A percentile compares a stretch with the other conserved stretches of the same genome.
These are phyloP conservation scores for Drosophila carrolli DNA, from an alignment of 1,140 invertebrate species.

Conservation along the genomic window DNA sequence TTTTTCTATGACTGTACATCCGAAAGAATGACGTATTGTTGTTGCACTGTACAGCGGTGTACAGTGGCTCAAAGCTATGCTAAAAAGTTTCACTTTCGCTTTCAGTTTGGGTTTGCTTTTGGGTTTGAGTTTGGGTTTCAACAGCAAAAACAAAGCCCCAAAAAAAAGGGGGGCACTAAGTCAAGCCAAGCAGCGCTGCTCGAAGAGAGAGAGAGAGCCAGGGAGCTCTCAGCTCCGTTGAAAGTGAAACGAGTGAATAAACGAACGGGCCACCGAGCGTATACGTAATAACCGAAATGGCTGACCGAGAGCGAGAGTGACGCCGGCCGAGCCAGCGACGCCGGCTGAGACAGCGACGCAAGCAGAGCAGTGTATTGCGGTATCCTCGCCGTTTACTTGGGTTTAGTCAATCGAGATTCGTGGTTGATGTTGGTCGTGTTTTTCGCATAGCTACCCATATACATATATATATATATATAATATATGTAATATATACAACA, in stretches of 20 bases:
- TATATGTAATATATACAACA: conserved; percentile 5
- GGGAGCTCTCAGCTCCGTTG: conserved; percentile 34
- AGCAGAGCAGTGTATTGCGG: conserved; percentile 73
- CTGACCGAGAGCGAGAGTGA: conserved; percentile 72
- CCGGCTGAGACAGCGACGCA: conserved; percentile 27
- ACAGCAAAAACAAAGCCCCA: conserved; percentile 46
- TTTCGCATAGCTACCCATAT: conserved; percentile 70
- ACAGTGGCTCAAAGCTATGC: conserved; percentile 69
- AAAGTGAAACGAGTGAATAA: conserved; percentile 64
- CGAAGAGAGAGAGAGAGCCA: conserved; percentile 20
- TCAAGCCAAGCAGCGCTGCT: conserved; percentile 66
- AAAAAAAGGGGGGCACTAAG: conserved; percentile 75
- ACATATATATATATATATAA: conserved; percentile 25
- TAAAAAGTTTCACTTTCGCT: conserved; percentile 83
- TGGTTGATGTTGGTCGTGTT: conserved; percentile 85
- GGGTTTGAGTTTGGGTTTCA: conserved; percentile 63
- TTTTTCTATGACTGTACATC: conserved; percentile 12
- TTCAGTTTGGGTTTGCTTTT: conserved; percentile 46
- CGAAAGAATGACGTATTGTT: conserved; percentile 51
- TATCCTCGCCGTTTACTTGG: conserved; percentile 84
- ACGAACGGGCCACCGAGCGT: conserved; percentile 42
- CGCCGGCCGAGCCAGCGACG: conserved; percentile 12
- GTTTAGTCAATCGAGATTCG: conserved; percentile 85
- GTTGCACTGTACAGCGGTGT: conserved; percentile 34
- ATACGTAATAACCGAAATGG: conserved; percentile 70